These are phyloP conservation scores for Noctua janthe DNA, from an alignment of 2,888 invertebrate species.

Conservation along the genomic window DNA sequence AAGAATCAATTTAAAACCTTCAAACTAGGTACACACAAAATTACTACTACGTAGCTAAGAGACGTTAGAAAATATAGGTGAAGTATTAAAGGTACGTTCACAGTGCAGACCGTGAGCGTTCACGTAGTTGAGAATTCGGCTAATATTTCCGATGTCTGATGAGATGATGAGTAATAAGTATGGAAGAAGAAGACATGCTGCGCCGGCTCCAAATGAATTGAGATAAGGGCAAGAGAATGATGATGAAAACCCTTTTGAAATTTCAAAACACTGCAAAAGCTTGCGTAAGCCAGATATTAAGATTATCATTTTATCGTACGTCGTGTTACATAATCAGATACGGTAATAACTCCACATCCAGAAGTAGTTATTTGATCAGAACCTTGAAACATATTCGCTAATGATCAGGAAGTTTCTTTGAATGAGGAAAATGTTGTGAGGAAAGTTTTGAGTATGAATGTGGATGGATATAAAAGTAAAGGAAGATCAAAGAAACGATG, in stretches of 20 bases:
- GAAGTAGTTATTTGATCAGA: neutral
- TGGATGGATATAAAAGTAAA: too few relatives aligned
- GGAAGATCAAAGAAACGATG: too few relatives aligned
- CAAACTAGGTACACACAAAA: conserved; percentile 37
- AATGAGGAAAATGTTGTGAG: too few relatives aligned
- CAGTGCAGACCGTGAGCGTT: neutral
- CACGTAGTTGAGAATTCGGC: neutral
- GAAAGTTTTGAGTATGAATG: too few relatives aligned
- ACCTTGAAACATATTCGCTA: neutral
- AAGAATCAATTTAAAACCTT: conserved; percentile 53
- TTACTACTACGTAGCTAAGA: conserved; percentile 7
- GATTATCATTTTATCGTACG: neutral
- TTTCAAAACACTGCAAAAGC: too few relatives aligned
- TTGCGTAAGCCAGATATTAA: neutral
- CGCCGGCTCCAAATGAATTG: too few relatives aligned
- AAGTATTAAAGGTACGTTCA: neutral
- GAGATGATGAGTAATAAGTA: too few relatives aligned
- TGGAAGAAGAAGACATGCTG: too few relatives aligned
- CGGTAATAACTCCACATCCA: neutral
- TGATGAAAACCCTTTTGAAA: too few relatives aligned
- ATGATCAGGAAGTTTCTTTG: neutral
- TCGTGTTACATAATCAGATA: neutral
- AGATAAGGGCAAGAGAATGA: too few relatives aligned
- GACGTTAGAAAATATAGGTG: conserved; percentile 35
- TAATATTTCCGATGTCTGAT: neutral